phyloP scores from a whole-genome alignment of 2,888 invertebrate species.

The Hoplodrina ambigua region DNA sequence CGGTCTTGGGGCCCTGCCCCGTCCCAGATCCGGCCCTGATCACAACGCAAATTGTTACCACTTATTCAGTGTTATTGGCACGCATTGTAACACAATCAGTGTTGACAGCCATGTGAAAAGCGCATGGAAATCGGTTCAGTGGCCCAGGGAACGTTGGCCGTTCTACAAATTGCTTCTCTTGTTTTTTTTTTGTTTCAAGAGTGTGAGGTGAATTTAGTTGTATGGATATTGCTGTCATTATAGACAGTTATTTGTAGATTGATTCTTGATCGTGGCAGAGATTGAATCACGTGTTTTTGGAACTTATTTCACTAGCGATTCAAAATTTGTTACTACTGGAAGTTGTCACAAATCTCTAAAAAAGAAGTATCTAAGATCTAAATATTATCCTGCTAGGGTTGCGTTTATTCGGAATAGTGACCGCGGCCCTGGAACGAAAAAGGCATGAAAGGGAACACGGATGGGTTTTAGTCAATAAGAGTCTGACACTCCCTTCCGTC shows the following conservation, averaged over 20 bases:
- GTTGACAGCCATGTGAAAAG: constrained; percentile 58
- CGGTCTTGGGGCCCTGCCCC: too few relatives aligned
- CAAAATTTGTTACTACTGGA: not conserved
- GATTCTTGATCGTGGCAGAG: not conserved
- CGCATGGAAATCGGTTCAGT: constrained; percentile 62
- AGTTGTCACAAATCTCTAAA: not conserved
- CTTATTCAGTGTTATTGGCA: constrained; percentile 43
- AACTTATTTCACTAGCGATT: not conserved
- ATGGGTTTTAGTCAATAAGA: too few relatives aligned
- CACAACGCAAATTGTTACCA: constrained; percentile 26
- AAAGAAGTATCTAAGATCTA: too few relatives aligned
- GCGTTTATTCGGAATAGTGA: too few relatives aligned
- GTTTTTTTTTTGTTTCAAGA: constrained; percentile 26
- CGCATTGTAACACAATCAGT: constrained; percentile 50
- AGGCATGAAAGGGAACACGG: too few relatives aligned
- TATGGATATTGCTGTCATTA: constrained; percentile 31
- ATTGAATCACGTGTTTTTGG: not conserved
- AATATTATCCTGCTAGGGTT: too few relatives aligned
- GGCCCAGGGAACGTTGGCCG: constrained; percentile 35
- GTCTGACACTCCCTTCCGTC: too few relatives aligned
- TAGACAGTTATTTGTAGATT: constrained; percentile 8
- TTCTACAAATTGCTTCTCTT: constrained; percentile 25
- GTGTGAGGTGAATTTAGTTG: constrained; percentile 25
- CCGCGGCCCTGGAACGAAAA: too few relatives aligned
- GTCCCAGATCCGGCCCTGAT: not conserved